These are phyloP conservation scores for Arctia plantaginis DNA, from an alignment of 2,888 invertebrate genomes.

Conservation along the genomic window DNA sequence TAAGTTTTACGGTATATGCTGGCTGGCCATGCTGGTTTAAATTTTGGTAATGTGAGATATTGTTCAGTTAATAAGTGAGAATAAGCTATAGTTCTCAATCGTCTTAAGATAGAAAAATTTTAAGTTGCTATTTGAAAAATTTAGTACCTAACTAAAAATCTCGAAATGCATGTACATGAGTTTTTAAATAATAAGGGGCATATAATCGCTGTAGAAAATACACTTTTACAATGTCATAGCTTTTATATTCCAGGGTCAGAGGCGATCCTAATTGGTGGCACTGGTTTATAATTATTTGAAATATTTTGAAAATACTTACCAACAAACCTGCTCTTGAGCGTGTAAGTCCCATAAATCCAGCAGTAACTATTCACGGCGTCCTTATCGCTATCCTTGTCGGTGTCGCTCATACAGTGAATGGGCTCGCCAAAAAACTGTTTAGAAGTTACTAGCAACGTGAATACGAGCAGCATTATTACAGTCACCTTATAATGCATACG, in stretches of 20 bases:
- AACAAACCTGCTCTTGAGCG: constrained; percentile 77
- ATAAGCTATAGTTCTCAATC: too few relatives aligned
- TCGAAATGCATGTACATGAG: too few relatives aligned
- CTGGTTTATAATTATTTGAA: background rate
- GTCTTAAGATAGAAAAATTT: too few relatives aligned
- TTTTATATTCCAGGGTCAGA: background rate
- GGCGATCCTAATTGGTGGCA: background rate
- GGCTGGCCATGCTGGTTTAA: too few relatives aligned
- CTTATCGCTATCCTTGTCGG: constrained; percentile 77
- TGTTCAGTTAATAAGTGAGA: too few relatives aligned
- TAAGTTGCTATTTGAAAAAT: too few relatives aligned
- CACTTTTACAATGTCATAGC: too few relatives aligned
- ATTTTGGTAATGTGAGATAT: too few relatives aligned
- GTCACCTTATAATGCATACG: constrained; percentile 91
- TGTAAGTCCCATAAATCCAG: constrained; percentile 92
- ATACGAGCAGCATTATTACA: constrained; percentile 90
- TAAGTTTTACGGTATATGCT: too few relatives aligned
- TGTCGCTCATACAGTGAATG: constrained; percentile 89
- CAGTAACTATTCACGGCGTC: constrained; percentile 91
- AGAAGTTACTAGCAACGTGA: constrained; percentile 91
- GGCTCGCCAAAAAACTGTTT: constrained; percentile 95
- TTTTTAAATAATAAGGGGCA: too few relatives aligned
- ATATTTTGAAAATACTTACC: constrained; percentile 66
- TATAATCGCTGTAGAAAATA: too few relatives aligned
- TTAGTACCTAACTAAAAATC: too few relatives aligned